These are phyloP conservation scores for Chromobotia macracanthus DNA, from an alignment of 2,797 vertebrate species.

Conservation along the genomic window DNA sequence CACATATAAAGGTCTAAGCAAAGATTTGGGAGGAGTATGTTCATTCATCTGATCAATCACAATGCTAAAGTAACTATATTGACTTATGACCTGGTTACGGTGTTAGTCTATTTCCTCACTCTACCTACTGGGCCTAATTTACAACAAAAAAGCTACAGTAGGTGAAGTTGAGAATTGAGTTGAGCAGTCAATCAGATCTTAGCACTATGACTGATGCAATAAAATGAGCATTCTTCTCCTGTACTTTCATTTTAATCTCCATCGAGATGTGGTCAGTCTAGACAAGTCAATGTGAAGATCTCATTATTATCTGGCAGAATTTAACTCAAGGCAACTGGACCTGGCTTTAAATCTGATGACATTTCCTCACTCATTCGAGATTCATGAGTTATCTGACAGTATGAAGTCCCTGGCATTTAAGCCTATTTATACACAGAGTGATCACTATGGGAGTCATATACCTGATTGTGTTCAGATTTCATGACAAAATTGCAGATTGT, in stretches of 20 bases:
- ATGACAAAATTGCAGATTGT: background rate
- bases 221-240: background rate
- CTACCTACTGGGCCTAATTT: too few relatives aligned
- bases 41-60: too few relatives aligned
- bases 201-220: slow-evolving; percentile 1
- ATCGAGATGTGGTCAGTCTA: background rate
- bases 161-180: background rate
- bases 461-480: background rate
- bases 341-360: slow-evolving; percentile 5
- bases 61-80: too few relatives aligned
- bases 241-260: slow-evolving; percentile 5
- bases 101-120: background rate
- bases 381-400: background rate
- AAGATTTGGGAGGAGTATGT: too few relatives aligned
- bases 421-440: slow-evolving; percentile 14
- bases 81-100: background rate
- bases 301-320: slow-evolving; percentile 16
- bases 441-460: background rate
- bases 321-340: background rate
- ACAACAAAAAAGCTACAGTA: too few relatives aligned
- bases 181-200: background rate
- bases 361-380: background rate
- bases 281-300: slow-evolving; percentile 10
- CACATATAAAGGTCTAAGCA: too few relatives aligned
- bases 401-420: slow-evolving; percentile 27